These are phyloP conservation scores for Rhagologus leucostigma DNA, from an alignment of 2,113 vertebrate genomes.

Conservation along the genomic window DNA sequence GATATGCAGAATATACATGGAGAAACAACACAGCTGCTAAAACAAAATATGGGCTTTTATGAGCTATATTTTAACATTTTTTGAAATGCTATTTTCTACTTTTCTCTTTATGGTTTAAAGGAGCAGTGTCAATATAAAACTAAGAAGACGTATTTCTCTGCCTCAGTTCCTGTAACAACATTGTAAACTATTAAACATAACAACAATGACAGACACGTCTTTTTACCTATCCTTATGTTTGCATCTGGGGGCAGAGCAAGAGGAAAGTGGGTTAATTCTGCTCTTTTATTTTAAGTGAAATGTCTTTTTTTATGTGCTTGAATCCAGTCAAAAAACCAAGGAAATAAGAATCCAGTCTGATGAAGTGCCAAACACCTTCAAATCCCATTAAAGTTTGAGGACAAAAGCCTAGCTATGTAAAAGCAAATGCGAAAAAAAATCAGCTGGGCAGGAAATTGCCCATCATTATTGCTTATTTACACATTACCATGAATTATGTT, in stretches of 20 bases:
- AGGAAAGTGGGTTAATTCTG: neutral
- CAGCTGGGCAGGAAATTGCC: neutral
- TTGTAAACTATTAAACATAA: neutral
- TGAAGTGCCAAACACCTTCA: neutral
- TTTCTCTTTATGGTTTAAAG: constrained; percentile 41
- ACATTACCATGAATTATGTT: neutral
- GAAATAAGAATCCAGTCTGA: neutral
- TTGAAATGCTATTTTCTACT: constrained; percentile 40
- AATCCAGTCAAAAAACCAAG: neutral
- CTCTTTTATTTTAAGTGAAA: neutral
- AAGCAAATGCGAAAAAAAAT: neutral
- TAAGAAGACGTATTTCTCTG: constrained; percentile 42
- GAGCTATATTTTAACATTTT: constrained; percentile 19
- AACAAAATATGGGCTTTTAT: constrained; percentile 11
- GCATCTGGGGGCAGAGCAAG: neutral
- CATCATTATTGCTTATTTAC: neutral
- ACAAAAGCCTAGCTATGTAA: neutral
- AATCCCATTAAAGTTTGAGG: neutral
- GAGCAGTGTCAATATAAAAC: neutral
- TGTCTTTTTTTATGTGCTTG: neutral
- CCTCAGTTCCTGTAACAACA: constrained; percentile 15
- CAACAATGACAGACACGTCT: neutral
- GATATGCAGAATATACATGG: neutral
- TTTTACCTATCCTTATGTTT: neutral
- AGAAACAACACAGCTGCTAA: constrained; percentile 25